A percentile compares a stretch with the other conserved stretches of the same genome.
Conservation (phyloP, 1,140 invertebrate genomes). For the Lepidurus packardi region DNA sequence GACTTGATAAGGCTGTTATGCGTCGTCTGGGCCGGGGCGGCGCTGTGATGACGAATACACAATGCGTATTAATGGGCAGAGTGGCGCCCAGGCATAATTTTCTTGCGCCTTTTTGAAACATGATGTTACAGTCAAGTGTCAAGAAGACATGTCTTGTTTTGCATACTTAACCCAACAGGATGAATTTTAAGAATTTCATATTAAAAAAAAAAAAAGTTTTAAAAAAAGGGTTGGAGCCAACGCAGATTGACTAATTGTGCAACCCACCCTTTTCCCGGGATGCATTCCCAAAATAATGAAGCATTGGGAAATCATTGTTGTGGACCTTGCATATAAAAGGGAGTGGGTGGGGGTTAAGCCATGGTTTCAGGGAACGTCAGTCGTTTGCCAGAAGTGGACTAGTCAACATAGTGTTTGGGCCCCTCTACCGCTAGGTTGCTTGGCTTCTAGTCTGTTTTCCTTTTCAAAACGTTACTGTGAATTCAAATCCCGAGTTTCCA, state of each 20-base stretch:
- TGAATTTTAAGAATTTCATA: too few species aligned
- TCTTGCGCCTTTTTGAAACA: neutral
- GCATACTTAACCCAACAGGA: neutral
- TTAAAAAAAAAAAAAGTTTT: too few species aligned
- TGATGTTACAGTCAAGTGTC: conserved; percentile 20
- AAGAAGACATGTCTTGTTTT: neutral
- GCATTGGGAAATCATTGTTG: conserved; percentile 3
- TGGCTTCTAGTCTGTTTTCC: too few species aligned
- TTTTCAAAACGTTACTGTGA: too few species aligned
- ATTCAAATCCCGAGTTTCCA: too few species aligned
- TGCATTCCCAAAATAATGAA: neutral
- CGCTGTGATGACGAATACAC: conserved; percentile 16
- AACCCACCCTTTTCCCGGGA: too few species aligned
- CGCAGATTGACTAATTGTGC: too few species aligned
- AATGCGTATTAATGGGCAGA: conserved; percentile 14
- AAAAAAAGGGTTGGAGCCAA: too few species aligned
- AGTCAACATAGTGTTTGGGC: neutral
- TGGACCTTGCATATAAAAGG: neutral
- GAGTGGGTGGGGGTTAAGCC: neutral
- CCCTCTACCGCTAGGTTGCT: neutral
- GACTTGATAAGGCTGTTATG: conserved; percentile 18
- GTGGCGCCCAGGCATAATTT: neutral
- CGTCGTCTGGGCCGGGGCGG: conserved; percentile 10
- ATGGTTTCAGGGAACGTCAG: neutral
- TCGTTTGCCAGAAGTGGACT: neutral